Evolutionary conservation across 2,888 invertebrate genomes (phyloP).

Genomic region (Theodoxus fluviatilis): DNA sequence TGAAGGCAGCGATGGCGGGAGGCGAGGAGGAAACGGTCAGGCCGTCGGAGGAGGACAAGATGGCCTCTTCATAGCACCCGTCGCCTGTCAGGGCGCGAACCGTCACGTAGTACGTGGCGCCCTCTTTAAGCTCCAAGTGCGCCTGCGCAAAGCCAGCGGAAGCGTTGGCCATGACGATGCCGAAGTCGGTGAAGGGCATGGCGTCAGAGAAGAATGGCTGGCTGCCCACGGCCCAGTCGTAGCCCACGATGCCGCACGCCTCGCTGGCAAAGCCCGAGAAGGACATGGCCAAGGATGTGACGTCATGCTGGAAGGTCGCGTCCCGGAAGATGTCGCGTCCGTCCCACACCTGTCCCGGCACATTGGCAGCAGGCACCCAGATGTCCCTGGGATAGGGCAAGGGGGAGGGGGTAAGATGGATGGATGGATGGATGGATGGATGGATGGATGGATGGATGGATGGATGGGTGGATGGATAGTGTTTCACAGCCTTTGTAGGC

Average conservation of each 20-base stretch:
- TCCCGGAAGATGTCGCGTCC: conserved; percentile 38
- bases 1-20: conserved; percentile 30
- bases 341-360: conserved; percentile 44
- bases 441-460: too few species aligned
- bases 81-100: conserved; percentile 45
- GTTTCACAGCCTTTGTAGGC: too few species aligned
- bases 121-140: conserved; percentile 40
- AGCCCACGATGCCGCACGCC: conserved; percentile 43
- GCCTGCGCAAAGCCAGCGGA: conserved; percentile 43
- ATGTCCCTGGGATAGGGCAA: too few species aligned
- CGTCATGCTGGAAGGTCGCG: conserved; percentile 39
- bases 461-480: too few species aligned
- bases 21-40: conserved; percentile 38
- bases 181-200: conserved; percentile 42
- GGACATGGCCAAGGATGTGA: conserved; percentile 42
- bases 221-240: conserved; percentile 49
- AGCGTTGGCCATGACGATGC: conserved; percentile 43
- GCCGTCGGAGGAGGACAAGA: conserved; percentile 47
- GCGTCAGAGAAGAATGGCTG: conserved; percentile 42
- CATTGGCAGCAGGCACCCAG: too few species aligned
- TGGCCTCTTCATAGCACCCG: conserved; percentile 40
- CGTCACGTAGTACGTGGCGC: conserved; percentile 39
- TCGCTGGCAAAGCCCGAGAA: conserved; percentile 50
- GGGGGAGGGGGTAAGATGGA: too few species aligned
- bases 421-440: too few species aligned